phyloP scores from a whole-genome alignment of 2,797 vertebrate species.

The Pseudochirops cupreus region DNA sequence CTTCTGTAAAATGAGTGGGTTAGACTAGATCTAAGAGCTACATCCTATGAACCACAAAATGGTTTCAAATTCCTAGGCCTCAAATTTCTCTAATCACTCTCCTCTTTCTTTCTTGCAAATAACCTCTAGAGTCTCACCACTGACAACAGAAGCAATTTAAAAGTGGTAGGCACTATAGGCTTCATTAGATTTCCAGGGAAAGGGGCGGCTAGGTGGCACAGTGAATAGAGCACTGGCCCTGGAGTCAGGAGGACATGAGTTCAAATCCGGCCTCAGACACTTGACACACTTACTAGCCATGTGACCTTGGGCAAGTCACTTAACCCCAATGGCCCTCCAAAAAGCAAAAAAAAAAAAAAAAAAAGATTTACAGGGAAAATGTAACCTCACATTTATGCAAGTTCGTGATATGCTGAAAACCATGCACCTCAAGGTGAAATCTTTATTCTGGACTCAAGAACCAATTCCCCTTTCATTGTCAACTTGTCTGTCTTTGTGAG shows the following conservation, averaged over 20 bases:
- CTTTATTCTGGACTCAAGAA: slow-evolving; percentile 52
- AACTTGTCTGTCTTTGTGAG: slow-evolving; percentile 34
- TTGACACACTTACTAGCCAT: no score
- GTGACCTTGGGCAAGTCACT: no score
- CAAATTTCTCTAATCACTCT: neutral
- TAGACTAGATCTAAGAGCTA: neutral
- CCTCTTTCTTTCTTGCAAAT: slow-evolving; percentile 51
- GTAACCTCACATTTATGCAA: slow-evolving; percentile 55
- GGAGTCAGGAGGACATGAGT: no score
- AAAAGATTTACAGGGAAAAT: slow-evolving; percentile 53
- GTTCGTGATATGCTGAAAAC: slow-evolving; percentile 58
- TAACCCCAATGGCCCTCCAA: no score
- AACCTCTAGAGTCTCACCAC: slow-evolving; percentile 28
- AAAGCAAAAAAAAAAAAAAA: no score
- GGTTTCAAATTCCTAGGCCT: neutral
- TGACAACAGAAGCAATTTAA: slow-evolving; percentile 66
- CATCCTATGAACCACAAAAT: neutral
- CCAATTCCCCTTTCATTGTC: slow-evolving; percentile 43
- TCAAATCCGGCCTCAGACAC: no score
- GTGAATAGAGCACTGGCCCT: no score
- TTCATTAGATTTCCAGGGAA: no score
- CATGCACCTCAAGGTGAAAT: slow-evolving; percentile 56
- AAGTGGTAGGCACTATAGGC: slow-evolving; percentile 21
- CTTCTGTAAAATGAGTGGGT: neutral
- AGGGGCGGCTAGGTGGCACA: no score